Percentiles rank a stretch among this genome's conserved stretches.
Conservation (phyloP, 2,113 vertebrate genomes). For the Myodes glareolus region DNA sequence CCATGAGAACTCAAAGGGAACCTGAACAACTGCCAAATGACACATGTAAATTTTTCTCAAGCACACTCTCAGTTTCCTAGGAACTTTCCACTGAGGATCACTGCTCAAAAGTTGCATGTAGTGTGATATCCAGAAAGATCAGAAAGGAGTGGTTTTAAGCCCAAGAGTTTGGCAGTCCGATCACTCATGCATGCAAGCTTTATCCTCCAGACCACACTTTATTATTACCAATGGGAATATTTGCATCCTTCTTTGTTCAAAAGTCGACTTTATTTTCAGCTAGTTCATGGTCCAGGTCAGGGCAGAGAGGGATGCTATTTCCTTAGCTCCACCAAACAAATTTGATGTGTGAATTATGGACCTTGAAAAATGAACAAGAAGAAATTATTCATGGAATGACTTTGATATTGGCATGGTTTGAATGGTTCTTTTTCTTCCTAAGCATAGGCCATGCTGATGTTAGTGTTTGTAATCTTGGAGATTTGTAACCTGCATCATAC, state of each 20-base stretch:
- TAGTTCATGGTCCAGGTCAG: background rate
- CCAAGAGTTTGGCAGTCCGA: no score
- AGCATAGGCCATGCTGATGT: background rate
- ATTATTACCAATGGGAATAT: background rate
- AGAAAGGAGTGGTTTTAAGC: background rate
- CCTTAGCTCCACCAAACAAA: background rate
- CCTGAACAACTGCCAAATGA: background rate
- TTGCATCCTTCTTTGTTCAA: background rate
- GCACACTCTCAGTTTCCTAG: accelerated
- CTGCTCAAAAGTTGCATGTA: background rate
- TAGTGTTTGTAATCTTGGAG: background rate
- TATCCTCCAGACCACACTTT: background rate
- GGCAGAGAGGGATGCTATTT: background rate
- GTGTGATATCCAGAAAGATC: background rate
- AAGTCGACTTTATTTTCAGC: background rate
- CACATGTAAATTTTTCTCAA: background rate
- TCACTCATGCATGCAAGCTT: background rate
- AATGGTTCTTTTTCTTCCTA: background rate
- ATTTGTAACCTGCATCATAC: background rate
- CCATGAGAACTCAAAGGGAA: background rate
- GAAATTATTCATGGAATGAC: background rate
- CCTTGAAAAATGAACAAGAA: slow-evolving; percentile 25
- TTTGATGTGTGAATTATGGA: background rate
- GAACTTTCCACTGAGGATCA: background rate
- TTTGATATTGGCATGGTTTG: background rate